Evolutionary conservation across 2,797 vertebrate species (phyloP), one percentile per base, ranked within the genome.

Genomic region (Thaleichthys pacificus): DNA sequence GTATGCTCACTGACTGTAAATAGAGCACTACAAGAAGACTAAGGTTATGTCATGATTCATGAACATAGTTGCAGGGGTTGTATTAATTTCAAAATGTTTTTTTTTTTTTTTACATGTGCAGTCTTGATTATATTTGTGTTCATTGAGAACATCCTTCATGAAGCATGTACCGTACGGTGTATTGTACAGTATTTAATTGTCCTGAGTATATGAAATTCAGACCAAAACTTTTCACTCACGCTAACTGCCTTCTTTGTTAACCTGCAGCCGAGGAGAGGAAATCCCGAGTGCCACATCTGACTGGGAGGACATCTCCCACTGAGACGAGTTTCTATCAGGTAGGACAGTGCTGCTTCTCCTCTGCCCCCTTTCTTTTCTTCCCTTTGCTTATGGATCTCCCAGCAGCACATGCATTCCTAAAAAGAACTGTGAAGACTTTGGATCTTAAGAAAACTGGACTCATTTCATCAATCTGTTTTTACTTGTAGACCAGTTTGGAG

Each of bases 291-390:
- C 69, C 66, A 67, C 70, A 61, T 71, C 57, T 22, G 22, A 73
- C 69, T 71, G 82, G 78, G 80, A 80, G 78, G 70, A 68, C 62
- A 32, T 73, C 79, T 84, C 75, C 80, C 73, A 71, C 68, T 69
- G 67, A 74, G 56, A 72, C 32, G 74, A 69, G 72, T 80, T 74
- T 84, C 67, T 68, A 75, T 57, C 77, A 82, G 77, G 82, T 83
- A 76, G 49, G 12, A 15, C 17, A 24, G 17, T 0, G 4, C 4
- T 56, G 51, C 7, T n/a, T 3, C 49, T 17, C 4, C 51, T 56
- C 19, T n/a, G 1, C 51, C 19, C 4, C 42, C 42, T 47, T 15
- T n/a, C 51, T 19, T 9, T 4, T n/a, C 19, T n/a, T 3, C 51
- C 51, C 15, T 56, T 17, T 3, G 3, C 15, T n/a, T n/a, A 12